Percentiles rank a stretch among this genome's conserved stretches.
phyloP scores from a whole-genome alignment of 2,797 vertebrate genomes.

The Dendrocincla fuliginosa region DNA sequence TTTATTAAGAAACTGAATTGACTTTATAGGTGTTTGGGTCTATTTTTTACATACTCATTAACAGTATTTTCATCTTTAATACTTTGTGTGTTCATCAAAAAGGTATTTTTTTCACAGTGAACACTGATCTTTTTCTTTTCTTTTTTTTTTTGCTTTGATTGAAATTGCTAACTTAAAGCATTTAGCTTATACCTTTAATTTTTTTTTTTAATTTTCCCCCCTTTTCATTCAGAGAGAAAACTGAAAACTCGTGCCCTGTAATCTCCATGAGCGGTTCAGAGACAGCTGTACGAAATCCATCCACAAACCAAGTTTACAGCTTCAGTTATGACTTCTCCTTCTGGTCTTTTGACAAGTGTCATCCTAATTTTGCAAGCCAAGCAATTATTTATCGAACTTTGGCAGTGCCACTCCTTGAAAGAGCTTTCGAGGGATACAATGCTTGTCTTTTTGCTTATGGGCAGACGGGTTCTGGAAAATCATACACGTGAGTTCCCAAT shows the following conservation, averaged over 20 bases:
- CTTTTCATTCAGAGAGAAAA: constrained; percentile 81
- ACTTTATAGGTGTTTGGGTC: background rate
- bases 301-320: constrained; percentile 82
- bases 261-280: constrained; percentile 86
- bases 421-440: constrained; percentile 94
- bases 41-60: background rate
- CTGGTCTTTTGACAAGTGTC: constrained; percentile 85
- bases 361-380: constrained; percentile 85
- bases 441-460: constrained; percentile 95
- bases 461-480: constrained; percentile 97
- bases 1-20: background rate
- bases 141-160: background rate
- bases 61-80: background rate
- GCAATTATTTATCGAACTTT: constrained; percentile 83
- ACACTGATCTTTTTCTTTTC: background rate
- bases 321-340: constrained; percentile 90
- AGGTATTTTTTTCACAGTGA: background rate
- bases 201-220: background rate
- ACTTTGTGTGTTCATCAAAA: background rate
- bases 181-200: background rate
- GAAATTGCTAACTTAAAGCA: background rate
- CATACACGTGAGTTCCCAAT: constrained; percentile 88
- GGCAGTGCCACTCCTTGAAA: constrained; percentile 86
- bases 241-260: constrained; percentile 79
- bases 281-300: constrained; percentile 83